Evolutionary conservation across 2,888 invertebrate species (phyloP).

Genomic region (Xestia xanthographa): DNA sequence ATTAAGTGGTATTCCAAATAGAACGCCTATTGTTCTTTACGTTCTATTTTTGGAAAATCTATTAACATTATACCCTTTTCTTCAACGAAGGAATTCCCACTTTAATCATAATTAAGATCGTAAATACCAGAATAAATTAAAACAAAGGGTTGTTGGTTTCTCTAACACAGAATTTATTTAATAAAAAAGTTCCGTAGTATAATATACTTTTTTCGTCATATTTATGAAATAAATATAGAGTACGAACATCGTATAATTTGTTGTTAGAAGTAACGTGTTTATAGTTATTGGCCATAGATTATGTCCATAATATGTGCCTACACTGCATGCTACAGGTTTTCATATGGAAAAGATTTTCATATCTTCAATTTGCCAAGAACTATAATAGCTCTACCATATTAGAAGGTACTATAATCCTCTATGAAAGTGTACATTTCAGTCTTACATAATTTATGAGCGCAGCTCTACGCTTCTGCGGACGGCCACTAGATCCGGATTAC

Average conservation of each 20-base stretch:
- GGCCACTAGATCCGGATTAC: conserved; percentile 27
- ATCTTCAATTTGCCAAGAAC: not conserved
- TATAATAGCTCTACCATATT: not conserved
- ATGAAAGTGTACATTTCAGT: conserved; percentile 6
- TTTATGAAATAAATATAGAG: conserved; percentile 27
- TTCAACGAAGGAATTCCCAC: conserved; percentile 35
- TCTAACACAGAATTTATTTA: conserved; percentile 15
- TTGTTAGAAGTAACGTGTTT: conserved; percentile 22
- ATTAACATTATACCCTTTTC: conserved; percentile 42
- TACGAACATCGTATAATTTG: conserved; percentile 37
- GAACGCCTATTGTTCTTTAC: conserved; percentile 4
- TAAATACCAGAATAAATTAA: conserved; percentile 58
- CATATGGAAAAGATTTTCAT: not conserved
- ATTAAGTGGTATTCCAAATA: conserved; percentile 3
- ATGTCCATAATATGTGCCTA: not conserved
- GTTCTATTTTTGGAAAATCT: conserved; percentile 40
- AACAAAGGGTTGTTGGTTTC: conserved; percentile 32
- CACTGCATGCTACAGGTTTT: not conserved
- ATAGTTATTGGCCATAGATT: not conserved
- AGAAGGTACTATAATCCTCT: not conserved
- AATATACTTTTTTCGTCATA: not conserved
- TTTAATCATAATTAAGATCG: conserved; percentile 53
- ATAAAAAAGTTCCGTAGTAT: conserved; percentile 12
- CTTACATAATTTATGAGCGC: conserved; percentile 36
- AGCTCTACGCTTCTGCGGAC: conserved; percentile 7